Conservation (phyloP, 37 sponge, comb jelly and placozoan genomes). For the Lycopodina hypogea region DNA sequence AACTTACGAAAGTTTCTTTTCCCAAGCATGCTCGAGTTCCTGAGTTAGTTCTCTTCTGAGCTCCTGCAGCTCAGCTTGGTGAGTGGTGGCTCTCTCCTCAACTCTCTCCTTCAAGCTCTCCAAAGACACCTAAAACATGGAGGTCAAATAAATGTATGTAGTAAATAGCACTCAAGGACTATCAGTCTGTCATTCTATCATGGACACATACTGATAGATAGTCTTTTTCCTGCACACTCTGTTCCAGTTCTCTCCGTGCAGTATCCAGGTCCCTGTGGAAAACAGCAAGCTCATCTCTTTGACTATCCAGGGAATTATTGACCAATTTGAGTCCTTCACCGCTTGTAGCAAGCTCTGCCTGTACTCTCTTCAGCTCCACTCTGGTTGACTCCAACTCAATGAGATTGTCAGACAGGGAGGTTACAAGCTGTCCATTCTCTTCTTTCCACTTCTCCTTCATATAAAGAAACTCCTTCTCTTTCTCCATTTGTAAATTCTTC, state of each 20-base stretch:
- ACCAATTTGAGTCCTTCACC: conserved; percentile 47
- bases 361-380: conserved; percentile 35
- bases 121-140: conserved; percentile 16
- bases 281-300: conserved; percentile 16
- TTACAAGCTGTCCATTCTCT: conserved; percentile 7
- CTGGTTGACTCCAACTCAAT: conserved; percentile 7
- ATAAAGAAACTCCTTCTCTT: conserved; percentile 11
- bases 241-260: conserved; percentile 9
- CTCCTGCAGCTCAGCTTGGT: conserved; percentile 15
- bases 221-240: conserved; percentile 21
- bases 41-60: conserved; percentile 20
- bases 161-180: not conserved
- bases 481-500: conserved; percentile 2
- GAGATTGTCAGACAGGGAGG: not conserved
- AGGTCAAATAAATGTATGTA: not conserved
- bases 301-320: conserved; percentile 8
- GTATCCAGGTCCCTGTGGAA: not conserved
- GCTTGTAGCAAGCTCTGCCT: conserved; percentile 11
- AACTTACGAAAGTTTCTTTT: conserved; percentile 36
- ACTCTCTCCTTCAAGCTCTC: conserved; percentile 11
- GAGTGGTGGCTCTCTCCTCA: not conserved
- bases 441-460: not conserved
- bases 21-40: conserved; percentile 44
- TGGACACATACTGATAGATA: conserved; percentile 39
- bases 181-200: not conserved